Evolutionary conservation across 2,888 invertebrate genomes (phyloP).

Genomic region (Limnephilus lunatus): DNA sequence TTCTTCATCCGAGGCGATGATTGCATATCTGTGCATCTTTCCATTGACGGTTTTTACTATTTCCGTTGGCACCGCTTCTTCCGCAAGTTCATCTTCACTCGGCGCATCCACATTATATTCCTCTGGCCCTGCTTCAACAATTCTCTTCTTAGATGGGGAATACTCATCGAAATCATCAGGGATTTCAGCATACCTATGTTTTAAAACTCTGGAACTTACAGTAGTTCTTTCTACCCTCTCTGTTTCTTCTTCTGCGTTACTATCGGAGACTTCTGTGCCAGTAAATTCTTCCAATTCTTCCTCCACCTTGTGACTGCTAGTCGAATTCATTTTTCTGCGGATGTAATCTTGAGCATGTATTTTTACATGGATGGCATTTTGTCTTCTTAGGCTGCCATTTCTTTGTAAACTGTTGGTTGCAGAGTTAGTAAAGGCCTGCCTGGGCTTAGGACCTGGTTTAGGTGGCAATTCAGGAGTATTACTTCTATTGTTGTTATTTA

Average conservation of each 20-base stretch:
- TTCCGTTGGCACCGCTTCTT: slow-evolving; percentile 75
- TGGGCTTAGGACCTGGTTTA: slow-evolving; percentile 77
- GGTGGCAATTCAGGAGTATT: slow-evolving; percentile 73
- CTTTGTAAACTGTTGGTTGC: slow-evolving; percentile 59
- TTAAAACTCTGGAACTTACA: slow-evolving; percentile 68
- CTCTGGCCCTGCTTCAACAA: slow-evolving; percentile 73
- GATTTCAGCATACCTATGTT: slow-evolving; percentile 78
- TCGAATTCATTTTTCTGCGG: slow-evolving; percentile 34
- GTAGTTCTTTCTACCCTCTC: slow-evolving; percentile 50
- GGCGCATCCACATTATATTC: slow-evolving; percentile 79
- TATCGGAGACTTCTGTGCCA: slow-evolving; percentile 67
- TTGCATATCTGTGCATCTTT: slow-evolving; percentile 78
- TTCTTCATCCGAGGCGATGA: slow-evolving; percentile 78
- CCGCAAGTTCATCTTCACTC: slow-evolving; percentile 77
- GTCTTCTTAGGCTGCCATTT: slow-evolving; percentile 67
- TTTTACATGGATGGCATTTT: slow-evolving; percentile 67
- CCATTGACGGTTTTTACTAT: slow-evolving; percentile 82
- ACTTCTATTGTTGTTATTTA: slow-evolving; percentile 67
- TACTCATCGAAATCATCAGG: slow-evolving; percentile 74
- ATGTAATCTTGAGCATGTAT: slow-evolving; percentile 31
- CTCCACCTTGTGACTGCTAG: slow-evolving; percentile 67
- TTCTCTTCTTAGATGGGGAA: slow-evolving; percentile 76
- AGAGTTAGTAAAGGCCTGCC: slow-evolving; percentile 67
- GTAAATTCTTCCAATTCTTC: slow-evolving; percentile 77
- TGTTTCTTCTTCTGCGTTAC: slow-evolving; percentile 67